phyloP scores from a whole-genome alignment of 2,797 vertebrate species.

The Phoeniculus purpureus region DNA sequence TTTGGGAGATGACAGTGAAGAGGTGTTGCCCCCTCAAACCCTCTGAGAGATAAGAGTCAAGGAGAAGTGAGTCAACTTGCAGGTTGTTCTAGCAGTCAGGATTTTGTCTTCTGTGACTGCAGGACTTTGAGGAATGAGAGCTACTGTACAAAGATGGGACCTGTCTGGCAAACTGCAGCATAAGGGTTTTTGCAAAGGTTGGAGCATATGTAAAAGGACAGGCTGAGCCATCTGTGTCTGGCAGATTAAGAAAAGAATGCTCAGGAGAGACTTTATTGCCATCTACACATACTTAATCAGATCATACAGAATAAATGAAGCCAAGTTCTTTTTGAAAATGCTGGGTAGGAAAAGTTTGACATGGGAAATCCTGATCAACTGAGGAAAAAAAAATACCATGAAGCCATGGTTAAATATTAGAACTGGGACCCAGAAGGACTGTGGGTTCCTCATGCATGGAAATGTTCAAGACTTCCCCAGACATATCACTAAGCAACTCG shows the following conservation, averaged over 20 bases:
- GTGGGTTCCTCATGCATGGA: background rate
- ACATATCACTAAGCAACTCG: background rate
- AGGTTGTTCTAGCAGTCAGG: background rate
- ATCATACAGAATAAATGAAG: background rate
- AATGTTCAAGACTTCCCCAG: background rate
- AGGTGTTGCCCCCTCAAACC: background rate
- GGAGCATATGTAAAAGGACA: background rate
- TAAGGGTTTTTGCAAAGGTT: no score
- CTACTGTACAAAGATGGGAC: background rate
- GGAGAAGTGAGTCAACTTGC: background rate
- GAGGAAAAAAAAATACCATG: background rate
- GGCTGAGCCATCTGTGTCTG: background rate
- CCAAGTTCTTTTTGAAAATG: background rate
- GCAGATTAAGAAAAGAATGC: background rate
- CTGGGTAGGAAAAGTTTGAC: background rate
- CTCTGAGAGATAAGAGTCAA: background rate
- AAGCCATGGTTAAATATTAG: background rate
- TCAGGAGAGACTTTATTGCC: background rate
- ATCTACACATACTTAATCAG: background rate
- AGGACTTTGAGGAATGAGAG: background rate
- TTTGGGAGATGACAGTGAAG: background rate
- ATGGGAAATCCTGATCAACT: background rate
- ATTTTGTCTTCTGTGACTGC: background rate
- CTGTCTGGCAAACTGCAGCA: no score
- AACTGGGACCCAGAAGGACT: background rate